Evolutionary conservation across 30 jellyfish, hydroid and myxozoan species (phyloP).

Genomic region (Aurelia aurita complex sp. Pacific): DNA sequence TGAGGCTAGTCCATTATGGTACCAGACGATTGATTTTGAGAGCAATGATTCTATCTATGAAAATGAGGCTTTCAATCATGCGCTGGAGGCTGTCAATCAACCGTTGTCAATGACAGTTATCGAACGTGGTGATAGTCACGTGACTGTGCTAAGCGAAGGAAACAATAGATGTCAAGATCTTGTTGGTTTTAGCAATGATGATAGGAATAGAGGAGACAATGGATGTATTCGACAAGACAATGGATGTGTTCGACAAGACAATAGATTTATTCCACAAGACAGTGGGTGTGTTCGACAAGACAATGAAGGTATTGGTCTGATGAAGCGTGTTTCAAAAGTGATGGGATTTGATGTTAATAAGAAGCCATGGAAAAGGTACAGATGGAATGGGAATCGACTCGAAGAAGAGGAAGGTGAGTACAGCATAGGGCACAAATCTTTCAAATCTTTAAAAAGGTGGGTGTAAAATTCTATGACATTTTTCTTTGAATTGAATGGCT

Average conservation of each 20-base stretch:
- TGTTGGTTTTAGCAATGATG: too few relatives aligned
- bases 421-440: too few relatives aligned
- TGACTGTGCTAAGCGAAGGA: background rate
- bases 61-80: too few relatives aligned
- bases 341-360: background rate
- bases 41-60: background rate
- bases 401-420: background rate
- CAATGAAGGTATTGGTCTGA: too few relatives aligned
- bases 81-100: background rate
- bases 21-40: conserved; percentile 29
- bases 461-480: too few relatives aligned
- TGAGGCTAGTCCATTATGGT: conserved; percentile 33
- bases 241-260: too few relatives aligned
- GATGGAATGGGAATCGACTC: conserved; percentile 1
- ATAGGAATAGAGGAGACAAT: background rate
- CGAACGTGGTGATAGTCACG: conserved; percentile 13
- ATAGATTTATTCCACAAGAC: too few relatives aligned
- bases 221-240: background rate
- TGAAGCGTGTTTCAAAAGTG: background rate
- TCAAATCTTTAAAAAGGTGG: too few relatives aligned
- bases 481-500: too few relatives aligned
- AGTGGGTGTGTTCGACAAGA: too few relatives aligned
- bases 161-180: too few relatives aligned
- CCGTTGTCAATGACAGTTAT: conserved; percentile 11
- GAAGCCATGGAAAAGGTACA: background rate